Evolutionary conservation across 53 echinoderm and acorn worm species (phyloP).

Genomic region (Crossaster papposus): DNA sequence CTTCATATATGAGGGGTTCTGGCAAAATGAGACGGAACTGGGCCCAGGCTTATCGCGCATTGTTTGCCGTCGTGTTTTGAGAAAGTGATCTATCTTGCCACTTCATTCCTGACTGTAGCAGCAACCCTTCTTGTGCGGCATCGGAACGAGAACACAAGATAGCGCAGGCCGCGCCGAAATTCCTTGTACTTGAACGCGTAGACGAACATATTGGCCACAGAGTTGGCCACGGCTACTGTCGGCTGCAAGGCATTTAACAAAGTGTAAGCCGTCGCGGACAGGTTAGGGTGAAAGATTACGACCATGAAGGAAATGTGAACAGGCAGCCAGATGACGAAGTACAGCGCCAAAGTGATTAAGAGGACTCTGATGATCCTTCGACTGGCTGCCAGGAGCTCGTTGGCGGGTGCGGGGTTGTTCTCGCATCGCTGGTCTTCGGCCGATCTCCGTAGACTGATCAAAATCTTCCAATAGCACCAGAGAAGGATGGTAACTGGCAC

Average conservation of each 20-base stretch:
- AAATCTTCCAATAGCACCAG: constrained; percentile 24
- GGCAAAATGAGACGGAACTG: too few species aligned
- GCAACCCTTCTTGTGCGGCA: background rate
- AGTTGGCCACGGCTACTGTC: background rate
- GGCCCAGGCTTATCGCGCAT: too few species aligned
- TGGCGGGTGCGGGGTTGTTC: constrained; percentile 44
- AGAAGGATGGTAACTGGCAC: background rate
- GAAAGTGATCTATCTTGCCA: background rate
- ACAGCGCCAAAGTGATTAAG: constrained; percentile 4
- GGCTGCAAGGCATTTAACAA: background rate
- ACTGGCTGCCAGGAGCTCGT: constrained; percentile 21
- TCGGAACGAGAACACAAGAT: background rate
- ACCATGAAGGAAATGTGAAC: background rate
- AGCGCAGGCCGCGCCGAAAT: constrained; percentile 31
- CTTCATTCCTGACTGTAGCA: background rate
- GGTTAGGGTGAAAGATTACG: background rate
- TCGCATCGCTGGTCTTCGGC: background rate
- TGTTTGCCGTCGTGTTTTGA: too few species aligned
- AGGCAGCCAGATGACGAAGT: constrained; percentile 17
- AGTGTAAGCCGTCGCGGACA: background rate
- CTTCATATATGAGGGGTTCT: too few species aligned
- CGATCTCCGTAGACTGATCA: background rate
- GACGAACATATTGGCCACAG: constrained; percentile 24
- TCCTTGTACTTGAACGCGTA: constrained; percentile 49
- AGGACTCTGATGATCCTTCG: constrained; percentile 25